These are phyloP conservation scores for Chrosomus eos DNA, from an alignment of 2,797 vertebrate species.

Conservation along the genomic window DNA sequence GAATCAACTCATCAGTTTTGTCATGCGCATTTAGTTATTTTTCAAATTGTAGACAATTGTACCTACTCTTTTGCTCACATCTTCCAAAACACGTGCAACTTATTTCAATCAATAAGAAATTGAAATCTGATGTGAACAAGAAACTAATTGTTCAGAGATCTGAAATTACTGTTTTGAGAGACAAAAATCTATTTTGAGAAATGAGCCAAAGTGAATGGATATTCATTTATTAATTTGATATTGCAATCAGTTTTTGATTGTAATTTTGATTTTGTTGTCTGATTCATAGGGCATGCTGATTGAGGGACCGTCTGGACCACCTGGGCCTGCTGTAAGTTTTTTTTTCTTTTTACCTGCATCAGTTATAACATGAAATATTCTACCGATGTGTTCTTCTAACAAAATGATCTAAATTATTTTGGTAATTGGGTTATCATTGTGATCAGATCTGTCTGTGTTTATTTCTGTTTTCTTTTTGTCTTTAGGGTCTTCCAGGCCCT, in stretches of 20 bases:
- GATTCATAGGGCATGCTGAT: conserved; percentile 91
- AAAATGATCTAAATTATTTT: not conserved
- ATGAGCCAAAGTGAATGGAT: not conserved
- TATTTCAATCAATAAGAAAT: too few relatives aligned
- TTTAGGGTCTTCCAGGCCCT: conserved; percentile 93
- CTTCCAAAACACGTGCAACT: not conserved
- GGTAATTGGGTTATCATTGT: not conserved
- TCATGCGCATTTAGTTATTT: not conserved
- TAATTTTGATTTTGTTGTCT: conserved; percentile 43
- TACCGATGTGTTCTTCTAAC: not conserved
- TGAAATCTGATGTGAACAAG: too few relatives aligned
- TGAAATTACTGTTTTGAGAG: too few relatives aligned
- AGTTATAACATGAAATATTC: not conserved
- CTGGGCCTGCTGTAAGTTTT: conserved; percentile 88
- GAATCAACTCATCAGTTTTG: not conserved
- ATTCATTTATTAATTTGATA: not conserved
- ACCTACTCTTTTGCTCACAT: not conserved
- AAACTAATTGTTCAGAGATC: too few relatives aligned
- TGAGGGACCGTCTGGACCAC: conserved; percentile 90
- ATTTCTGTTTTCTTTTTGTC: conserved; percentile 59
- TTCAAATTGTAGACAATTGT: not conserved
- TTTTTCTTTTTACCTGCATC: not conserved
- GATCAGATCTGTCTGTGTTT: not conserved
- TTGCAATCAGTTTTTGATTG: not conserved
- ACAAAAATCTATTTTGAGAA: not conserved